A percentile compares a stretch with the other conserved stretches of the same genome.
These are phyloP conservation scores for Luffia ferchaultella DNA, from an alignment of 2,888 invertebrate genomes.

Conservation along the genomic window DNA sequence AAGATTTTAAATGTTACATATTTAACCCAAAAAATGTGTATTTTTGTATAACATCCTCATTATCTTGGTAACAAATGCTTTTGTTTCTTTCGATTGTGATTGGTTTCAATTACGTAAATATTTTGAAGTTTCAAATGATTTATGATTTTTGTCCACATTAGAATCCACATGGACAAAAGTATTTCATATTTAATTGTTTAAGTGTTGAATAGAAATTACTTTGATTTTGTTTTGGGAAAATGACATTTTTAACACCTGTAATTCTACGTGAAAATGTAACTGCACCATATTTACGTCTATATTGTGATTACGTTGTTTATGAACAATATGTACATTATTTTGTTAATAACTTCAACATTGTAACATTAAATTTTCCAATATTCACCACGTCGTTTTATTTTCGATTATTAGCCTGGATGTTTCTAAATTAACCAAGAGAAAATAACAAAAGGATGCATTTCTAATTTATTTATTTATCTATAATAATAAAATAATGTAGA, in stretches of 20 bases:
- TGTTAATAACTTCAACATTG: neutral
- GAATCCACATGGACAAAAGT: too few species aligned
- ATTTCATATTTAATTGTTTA: too few species aligned
- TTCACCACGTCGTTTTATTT: neutral
- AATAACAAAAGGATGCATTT: too few species aligned
- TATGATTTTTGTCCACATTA: neutral
- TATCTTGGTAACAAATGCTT: conserved; percentile 2
- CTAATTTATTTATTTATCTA: neutral
- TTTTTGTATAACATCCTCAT: conserved; percentile 14
- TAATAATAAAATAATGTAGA: neutral
- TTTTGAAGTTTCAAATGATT: neutral
- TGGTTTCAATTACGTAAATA: conserved; percentile 11
- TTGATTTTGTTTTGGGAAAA: too few species aligned
- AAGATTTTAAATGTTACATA: conserved; percentile 23
- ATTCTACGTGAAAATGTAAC: too few species aligned
- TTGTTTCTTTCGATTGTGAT: conserved; percentile 12
- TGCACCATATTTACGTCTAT: conserved; percentile 3
- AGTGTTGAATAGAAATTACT: neutral
- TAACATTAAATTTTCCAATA: neutral
- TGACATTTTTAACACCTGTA: too few species aligned
- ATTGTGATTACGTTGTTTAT: conserved; percentile 17
- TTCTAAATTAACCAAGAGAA: too few species aligned
- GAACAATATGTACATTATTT: conserved; percentile 14
- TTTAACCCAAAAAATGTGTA: conserved; percentile 53
- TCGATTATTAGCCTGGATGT: too few species aligned